These are phyloP conservation scores for Calephelis virginiensis DNA, from an alignment of 1,140 invertebrate genomes.

Conservation along the genomic window DNA sequence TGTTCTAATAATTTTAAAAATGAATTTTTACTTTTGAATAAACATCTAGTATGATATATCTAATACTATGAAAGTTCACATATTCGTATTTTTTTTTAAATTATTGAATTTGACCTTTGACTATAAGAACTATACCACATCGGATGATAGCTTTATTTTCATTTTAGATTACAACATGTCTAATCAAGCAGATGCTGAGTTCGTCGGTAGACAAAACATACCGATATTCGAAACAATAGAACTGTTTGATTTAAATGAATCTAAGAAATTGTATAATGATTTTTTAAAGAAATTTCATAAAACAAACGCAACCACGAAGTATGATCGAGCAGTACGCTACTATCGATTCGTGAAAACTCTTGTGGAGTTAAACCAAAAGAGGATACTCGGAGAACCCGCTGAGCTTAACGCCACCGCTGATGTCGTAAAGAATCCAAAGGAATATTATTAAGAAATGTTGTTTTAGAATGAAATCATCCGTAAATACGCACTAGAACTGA, in stretches of 20 bases:
- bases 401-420: background rate
- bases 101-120: too few relatives aligned
- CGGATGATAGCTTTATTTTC: too few relatives aligned
- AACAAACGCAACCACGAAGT: conserved; percentile 1
- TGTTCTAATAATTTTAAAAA: too few relatives aligned
- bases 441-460: background rate
- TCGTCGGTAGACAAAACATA: too few relatives aligned
- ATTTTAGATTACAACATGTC: too few relatives aligned
- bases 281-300: background rate
- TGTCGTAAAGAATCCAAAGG: background rate
- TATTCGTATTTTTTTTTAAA: too few relatives aligned
- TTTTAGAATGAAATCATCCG: background rate
- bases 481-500: background rate
- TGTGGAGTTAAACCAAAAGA: background rate
- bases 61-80: too few relatives aligned
- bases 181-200: too few relatives aligned
- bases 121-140: too few relatives aligned
- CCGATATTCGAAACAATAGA: background rate
- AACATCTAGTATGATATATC: too few relatives aligned
- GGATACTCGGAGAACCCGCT: background rate
- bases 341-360: background rate
- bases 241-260: background rate
- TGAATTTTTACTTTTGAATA: too few relatives aligned
- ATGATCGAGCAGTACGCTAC: background rate
- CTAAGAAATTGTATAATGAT: background rate